Conservation (phyloP, 1,140 invertebrate species). For the Dreissena rostriformis region DNA sequence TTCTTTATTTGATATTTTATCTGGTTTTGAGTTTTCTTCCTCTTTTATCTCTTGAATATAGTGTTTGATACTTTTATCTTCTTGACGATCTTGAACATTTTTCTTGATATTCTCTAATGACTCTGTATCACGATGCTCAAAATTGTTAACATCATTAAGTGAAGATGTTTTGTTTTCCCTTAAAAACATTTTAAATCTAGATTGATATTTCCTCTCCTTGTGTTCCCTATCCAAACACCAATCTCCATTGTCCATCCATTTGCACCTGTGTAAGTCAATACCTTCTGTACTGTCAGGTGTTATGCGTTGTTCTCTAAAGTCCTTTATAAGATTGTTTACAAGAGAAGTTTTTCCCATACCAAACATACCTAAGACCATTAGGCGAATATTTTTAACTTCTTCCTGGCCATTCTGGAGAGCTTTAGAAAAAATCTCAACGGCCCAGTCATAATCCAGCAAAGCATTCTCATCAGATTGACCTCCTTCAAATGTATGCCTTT, state of each 20-base stretch:
- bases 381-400: slow-evolving; percentile 8
- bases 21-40: neutral
- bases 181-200: neutral
- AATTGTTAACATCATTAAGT: neutral
- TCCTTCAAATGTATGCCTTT: no score
- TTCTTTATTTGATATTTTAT: neutral
- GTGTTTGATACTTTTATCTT: neutral
- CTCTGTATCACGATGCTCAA: neutral
- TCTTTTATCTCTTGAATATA: neutral
- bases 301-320: neutral
- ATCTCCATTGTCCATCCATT: neutral
- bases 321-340: slow-evolving; percentile 18
- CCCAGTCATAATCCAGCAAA: no score
- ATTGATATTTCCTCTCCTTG: neutral
- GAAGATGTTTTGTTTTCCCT: neutral
- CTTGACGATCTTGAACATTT: neutral
- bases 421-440: neutral
- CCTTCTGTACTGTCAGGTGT: neutral
- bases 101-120: neutral
- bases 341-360: slow-evolving; percentile 39
- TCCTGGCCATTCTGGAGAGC: neutral
- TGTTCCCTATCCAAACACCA: neutral
- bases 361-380: slow-evolving; percentile 46
- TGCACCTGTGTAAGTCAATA: neutral
- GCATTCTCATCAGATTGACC: no score